phyloP scores from a whole-genome alignment of 2,113 vertebrate species.

The Mormoops blainvillei region DNA sequence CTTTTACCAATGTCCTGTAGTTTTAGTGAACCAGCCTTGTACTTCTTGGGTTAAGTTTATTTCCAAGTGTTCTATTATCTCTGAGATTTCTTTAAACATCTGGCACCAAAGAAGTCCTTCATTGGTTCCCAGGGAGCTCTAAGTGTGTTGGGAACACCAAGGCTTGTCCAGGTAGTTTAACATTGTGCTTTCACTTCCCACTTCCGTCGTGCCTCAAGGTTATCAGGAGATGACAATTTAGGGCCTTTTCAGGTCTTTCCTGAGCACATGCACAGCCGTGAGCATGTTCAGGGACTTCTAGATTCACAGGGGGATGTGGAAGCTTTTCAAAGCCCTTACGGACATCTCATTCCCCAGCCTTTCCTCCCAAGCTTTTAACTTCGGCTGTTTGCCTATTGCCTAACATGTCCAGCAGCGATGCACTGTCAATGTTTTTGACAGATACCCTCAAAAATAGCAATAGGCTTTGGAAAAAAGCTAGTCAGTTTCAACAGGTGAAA shows the following conservation, averaged over 20 bases:
- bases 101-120: neutral
- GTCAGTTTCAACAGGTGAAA: neutral
- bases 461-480: neutral
- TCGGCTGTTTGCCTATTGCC: neutral
- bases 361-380: neutral
- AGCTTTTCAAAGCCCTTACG: neutral
- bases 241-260: neutral
- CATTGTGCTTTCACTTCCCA: neutral
- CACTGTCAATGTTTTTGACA: neutral
- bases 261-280: neutral
- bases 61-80: neutral
- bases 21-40: neutral
- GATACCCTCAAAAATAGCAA: neutral
- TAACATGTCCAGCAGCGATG: neutral
- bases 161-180: neutral
- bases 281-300: neutral
- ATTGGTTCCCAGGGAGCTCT: neutral
- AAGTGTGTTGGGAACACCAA: neutral
- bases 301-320: neutral
- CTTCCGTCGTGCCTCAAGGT: no score
- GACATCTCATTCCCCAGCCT: neutral
- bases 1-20: neutral
- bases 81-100: neutral
- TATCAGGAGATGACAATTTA: neutral
- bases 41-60: neutral